Percentiles rank a stretch among this genome's conserved stretches.
Evolutionary conservation across 2,113 vertebrate species (phyloP).

Genomic region (Callaeas wilsoni): DNA sequence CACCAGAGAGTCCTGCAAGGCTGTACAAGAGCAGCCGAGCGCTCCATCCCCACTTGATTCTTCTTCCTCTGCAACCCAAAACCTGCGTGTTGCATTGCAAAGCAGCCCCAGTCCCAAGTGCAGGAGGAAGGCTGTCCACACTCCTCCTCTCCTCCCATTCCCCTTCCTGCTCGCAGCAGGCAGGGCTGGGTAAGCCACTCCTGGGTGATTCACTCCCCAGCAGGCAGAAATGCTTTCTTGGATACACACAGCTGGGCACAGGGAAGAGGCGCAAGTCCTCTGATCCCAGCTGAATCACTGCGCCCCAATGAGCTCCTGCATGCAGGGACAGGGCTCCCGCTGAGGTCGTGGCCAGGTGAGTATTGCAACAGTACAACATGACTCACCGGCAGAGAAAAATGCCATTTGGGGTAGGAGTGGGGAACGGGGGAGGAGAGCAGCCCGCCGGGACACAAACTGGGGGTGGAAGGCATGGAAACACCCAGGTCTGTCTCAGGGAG

Average conservation of each 20-base stretch:
- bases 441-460: not conserved
- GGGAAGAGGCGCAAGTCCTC: not conserved
- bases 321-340: constrained; percentile 7
- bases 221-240: constrained; percentile 49
- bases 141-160: not conserved
- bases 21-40: not conserved
- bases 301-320: not conserved
- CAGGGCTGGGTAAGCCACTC: constrained; percentile 51
- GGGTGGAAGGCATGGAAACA: not conserved
- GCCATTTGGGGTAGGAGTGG: not conserved
- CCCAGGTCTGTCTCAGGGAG: not conserved
- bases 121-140: not conserved
- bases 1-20: not conserved
- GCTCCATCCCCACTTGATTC: not conserved
- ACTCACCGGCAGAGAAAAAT: not conserved
- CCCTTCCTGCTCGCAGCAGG: not conserved
- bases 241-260: constrained; percentile 45
- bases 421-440: not conserved
- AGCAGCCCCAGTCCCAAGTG: not conserved
- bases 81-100: fast-evolving
- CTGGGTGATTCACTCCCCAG: constrained; percentile 61
- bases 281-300: constrained; percentile 53
- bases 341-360: constrained; percentile 33
- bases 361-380: not conserved
- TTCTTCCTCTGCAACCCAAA: not conserved